phyloP scores from a whole-genome alignment of 2,113 vertebrate genomes.

The Globicephala melas region DNA sequence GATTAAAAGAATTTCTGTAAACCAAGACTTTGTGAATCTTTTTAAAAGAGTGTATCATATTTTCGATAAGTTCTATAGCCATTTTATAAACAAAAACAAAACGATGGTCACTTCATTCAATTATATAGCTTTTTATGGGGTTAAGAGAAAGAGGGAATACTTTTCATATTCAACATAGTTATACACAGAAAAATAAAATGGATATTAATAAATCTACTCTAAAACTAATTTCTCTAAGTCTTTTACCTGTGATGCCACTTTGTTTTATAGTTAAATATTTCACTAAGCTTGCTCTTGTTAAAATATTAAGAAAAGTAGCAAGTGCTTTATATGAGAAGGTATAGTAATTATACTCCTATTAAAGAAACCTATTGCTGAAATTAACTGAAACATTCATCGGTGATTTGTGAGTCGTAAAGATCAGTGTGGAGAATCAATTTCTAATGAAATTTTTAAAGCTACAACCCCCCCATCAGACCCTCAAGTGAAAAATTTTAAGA shows the following conservation, averaged over 20 bases:
- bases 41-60: not conserved
- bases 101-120: not conserved
- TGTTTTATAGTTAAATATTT: constrained; percentile 11
- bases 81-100: not conserved
- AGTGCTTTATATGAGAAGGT: not conserved
- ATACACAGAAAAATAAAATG: not conserved
- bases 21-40: not conserved
- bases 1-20: not conserved
- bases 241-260: constrained; percentile 34
- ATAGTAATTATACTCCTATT: constrained; percentile 8
- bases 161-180: constrained; percentile 10
- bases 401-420: constrained; percentile 27
- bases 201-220: constrained; percentile 3
- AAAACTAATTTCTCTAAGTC: constrained; percentile 28
- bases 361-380: constrained; percentile 22
- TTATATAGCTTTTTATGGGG: not conserved
- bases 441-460: constrained; percentile 3
- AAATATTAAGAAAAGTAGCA: not conserved
- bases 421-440: not conserved
- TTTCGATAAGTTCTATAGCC: not conserved
- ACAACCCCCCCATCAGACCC: not conserved
- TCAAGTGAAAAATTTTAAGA: not conserved
- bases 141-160: not conserved
- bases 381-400: not conserved
- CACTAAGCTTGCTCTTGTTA: constrained; percentile 37